Percentiles rank a stretch among this genome's conserved stretches.
Evolutionary conservation across 2,797 vertebrate species (phyloP).

Genomic region (Emys orbicularis): DNA sequence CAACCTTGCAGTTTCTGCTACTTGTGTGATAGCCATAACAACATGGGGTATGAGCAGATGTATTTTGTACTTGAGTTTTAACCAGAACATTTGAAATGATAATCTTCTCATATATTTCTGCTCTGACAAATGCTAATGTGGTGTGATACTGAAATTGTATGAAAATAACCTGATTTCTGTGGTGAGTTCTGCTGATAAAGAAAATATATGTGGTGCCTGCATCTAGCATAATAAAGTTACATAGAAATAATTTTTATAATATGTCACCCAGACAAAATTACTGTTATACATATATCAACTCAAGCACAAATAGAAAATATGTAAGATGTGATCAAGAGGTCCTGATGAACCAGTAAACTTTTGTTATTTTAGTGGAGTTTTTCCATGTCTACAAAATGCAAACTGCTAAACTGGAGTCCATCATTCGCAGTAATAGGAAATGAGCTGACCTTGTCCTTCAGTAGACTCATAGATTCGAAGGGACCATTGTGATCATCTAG

Average conservation of each 20-base stretch:
- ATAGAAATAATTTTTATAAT: not conserved
- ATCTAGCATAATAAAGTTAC: not conserved
- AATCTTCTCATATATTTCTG: not conserved
- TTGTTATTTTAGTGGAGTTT: not conserved
- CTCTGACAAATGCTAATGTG: not conserved
- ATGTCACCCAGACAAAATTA: conserved; percentile 1
- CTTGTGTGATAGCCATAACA: not conserved
- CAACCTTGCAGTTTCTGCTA: not conserved
- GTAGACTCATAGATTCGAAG: not conserved
- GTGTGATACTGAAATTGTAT: not conserved
- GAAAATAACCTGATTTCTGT: not conserved
- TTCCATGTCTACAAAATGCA: not conserved
- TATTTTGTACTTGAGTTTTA: not conserved
- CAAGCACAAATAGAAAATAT: conserved; percentile 24
- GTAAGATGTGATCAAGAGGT: not conserved
- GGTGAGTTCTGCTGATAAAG: not conserved
- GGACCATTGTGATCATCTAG: not conserved
- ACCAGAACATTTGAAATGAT: not conserved
- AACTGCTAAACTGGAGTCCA: not conserved
- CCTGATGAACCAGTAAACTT: not conserved
- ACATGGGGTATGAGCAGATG: not conserved
- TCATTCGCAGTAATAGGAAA: not conserved
- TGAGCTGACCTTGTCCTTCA: not conserved
- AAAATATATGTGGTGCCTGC: not conserved
- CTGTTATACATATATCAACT: not conserved